Base-by-base conservation (phyloP, 2,113 vertebrate species). In the Microcebus lehilahytsara region DNA sequence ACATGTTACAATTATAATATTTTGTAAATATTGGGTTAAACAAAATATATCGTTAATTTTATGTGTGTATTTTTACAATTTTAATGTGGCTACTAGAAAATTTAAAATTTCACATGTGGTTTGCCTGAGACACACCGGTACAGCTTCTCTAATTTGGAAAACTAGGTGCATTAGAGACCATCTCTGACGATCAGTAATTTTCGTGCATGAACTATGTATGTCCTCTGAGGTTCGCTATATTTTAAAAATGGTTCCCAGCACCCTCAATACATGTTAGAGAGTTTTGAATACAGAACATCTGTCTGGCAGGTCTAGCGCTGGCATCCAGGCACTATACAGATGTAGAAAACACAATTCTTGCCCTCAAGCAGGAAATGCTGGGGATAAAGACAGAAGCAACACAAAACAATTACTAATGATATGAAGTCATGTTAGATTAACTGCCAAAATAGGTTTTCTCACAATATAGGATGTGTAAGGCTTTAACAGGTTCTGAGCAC, bases 51-150 rank as follows among this genome's bases (percentile, higher is more conserved):
- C n/a, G 53, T 42, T 51, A 58, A 66, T 92, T 75, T 93, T 3
- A 40, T 95, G 9, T 53, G 16, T 83, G 12, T 83, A 27, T 42
- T 96, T 97, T 64, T 79, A 51, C 56, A 75, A 86, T 78, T 88
- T 91, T 58, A 79, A 67, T 92, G 37, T 91, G 40, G 37, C 67
- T 81, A 49, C 11, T 75, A 60, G 23, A 87, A 93, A 87, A 78
- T 64, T 64, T 80, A 19, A 40, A 83, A 69, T 62, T 58, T 83
- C 60, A 78, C 20, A 3, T 13, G 2, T 51, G 37, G 10, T 42
- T 89, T 20, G 7, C 37, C 27, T 66, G 46, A 62, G 51, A 84
- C 46, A 87, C 79, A 78, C 6, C 27, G 34, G 17, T n/a, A 37
- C 1, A 75, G 17, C 9, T 83, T 92, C 30, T 22, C 8, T 64